Percentiles rank a stretch among this genome's conserved stretches.
Evolutionary conservation across 2,797 vertebrate species (phyloP).

Genomic region (Eulemur coronatus): DNA sequence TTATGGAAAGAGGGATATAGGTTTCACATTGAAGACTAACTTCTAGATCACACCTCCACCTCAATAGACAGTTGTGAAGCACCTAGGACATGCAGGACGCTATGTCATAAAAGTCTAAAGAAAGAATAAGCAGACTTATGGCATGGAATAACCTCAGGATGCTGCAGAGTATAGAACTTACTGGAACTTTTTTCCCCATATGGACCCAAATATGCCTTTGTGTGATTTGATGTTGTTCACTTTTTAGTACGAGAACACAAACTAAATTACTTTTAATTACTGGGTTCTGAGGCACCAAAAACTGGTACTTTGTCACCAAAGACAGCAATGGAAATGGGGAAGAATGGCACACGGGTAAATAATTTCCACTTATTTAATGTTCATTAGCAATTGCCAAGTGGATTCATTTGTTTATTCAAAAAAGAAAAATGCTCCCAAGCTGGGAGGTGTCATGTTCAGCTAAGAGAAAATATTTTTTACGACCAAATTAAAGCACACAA

Average conservation of each 20-base stretch:
- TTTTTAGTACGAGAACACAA: conserved; percentile 23
- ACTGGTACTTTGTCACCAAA: conserved; percentile 6
- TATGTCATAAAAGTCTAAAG: neutral
- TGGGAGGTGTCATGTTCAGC: neutral
- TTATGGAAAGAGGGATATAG: neutral
- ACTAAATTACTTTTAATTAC: conserved; percentile 51
- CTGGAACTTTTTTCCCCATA: neutral
- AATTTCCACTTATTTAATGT: neutral
- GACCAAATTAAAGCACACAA: conserved; percentile 36
- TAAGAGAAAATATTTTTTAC: neutral
- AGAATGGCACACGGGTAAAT: neutral
- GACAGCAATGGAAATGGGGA: neutral
- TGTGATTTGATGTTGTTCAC: neutral
- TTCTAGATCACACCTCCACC: neutral
- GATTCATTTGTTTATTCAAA: conserved; percentile 27
- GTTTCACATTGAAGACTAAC: neutral
- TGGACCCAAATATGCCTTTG: neutral
- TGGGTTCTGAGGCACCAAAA: neutral
- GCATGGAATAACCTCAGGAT: neutral
- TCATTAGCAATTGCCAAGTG: conserved; percentile 36
- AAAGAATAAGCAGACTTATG: neutral
- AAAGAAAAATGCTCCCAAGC: conserved; percentile 28
- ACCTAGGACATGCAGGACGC: neutral
- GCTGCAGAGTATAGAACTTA: neutral
- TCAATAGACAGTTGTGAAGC: neutral